Base-by-base conservation (phyloP, 2,888 invertebrate genomes). In the Heterodera filipjevi region DNA sequence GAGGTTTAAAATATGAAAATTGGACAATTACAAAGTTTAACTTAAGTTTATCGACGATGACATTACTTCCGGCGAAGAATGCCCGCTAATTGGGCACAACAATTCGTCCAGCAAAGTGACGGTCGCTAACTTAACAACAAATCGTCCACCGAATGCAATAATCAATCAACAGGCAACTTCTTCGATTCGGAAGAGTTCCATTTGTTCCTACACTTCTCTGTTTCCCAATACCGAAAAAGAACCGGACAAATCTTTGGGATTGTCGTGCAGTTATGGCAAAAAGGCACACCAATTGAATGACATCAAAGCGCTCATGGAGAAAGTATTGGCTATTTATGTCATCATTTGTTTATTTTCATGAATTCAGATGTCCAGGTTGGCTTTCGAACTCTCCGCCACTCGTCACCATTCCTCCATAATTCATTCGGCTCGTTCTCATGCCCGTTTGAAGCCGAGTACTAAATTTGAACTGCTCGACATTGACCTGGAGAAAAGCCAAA, bases 291-390 rank as follows among this genome's bases (percentile, higher is more conserved):
- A 84, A 76, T 66, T 84, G 66, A 76, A 75, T 32, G 85, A 84
- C 76, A 82, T 85, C 70, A 71, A 79, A 22, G 71, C 76, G 16
- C 79, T 84, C 32, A 79, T 84, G 39, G 84, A 84, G 10, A 85
- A 85, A 27, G 75, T 64, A 32, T 16, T 1, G 27, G 32, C 22
- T 35, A 53, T 8, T 22, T 5, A 16, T 49, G 49, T 16, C 49
- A 14, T 49, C 19, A 19, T 22, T 16, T 19, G 3, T 32, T 12
- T 53, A 8, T 19, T 35, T 12, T 66, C 12, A 30, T 16, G 1
- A 16, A 59, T 64, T 53, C 5, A 75, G 77, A 76, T 84, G 76
- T 81, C 81, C 53, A 77, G 80, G 49, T 79, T 84, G 76, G 82
- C 84, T 72, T 81, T 59, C 66, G 84, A 84, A 74, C 77, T 84